These are phyloP conservation scores for Hetaerina americana DNA, from an alignment of 1,140 invertebrate genomes.

Conservation along the genomic window DNA sequence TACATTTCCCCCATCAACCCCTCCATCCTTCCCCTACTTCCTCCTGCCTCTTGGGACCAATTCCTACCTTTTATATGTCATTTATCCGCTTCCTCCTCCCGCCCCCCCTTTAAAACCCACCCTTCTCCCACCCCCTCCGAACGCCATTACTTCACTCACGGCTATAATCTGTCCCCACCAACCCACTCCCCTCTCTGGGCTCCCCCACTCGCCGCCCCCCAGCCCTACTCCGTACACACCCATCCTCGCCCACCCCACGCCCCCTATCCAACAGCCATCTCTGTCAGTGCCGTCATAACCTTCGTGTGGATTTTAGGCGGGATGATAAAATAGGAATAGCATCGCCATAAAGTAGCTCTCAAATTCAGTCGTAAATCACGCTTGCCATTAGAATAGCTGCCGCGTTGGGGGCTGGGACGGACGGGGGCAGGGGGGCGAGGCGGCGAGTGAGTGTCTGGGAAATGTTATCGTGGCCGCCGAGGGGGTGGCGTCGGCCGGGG, in stretches of 20 bases:
- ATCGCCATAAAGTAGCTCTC: conserved; percentile 13
- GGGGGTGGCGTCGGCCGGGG: not conserved
- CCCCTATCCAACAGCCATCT: not conserved
- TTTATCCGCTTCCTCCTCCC: not conserved
- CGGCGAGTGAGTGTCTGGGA: not conserved
- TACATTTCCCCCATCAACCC: not conserved
- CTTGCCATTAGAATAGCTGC: not conserved
- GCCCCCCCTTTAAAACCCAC: not conserved
- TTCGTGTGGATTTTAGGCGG: not conserved
- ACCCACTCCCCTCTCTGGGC: too few relatives aligned
- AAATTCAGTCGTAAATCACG: conserved; percentile 12
- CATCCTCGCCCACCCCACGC: not conserved
- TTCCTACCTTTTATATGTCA: not conserved
- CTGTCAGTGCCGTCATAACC: not conserved
- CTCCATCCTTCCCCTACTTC: too few relatives aligned
- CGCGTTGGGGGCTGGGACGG: not conserved
- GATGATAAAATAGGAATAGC: conserved; percentile 13
- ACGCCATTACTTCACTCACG: not conserved
- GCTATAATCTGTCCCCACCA: too few relatives aligned
- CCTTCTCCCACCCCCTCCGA: not conserved
- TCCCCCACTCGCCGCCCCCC: not conserved
- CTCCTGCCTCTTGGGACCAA: too few relatives aligned
- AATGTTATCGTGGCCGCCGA: not conserved
- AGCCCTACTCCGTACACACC: not conserved
- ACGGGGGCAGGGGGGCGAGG: not conserved